These are phyloP conservation scores for Drepanosiphum platanoidis DNA, from an alignment of 2,888 invertebrate genomes.

Conservation along the genomic window DNA sequence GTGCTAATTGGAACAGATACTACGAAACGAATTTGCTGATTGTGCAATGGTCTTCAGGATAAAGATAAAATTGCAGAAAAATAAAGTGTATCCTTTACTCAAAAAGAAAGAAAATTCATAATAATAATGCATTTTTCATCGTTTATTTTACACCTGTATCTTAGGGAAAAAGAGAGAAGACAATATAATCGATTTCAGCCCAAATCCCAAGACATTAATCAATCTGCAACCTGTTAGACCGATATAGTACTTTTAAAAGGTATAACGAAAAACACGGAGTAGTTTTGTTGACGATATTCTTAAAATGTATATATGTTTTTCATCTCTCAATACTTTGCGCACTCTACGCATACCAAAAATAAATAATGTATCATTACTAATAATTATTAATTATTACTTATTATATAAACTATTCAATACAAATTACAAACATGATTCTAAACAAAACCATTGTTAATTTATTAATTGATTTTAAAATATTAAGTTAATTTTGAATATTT, in stretches of 20 bases:
- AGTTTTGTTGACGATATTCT: slow-evolving; percentile 24
- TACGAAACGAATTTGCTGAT: slow-evolving; percentile 54
- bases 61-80: slow-evolving; percentile 25
- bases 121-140: slow-evolving; percentile 41
- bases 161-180: neutral
- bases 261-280: neutral
- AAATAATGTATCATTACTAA: neutral
- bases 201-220: slow-evolving; percentile 49
- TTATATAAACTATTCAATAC: too few relatives aligned
- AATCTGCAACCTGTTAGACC: slow-evolving; percentile 56
- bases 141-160: slow-evolving; percentile 20
- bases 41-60: slow-evolving; percentile 39
- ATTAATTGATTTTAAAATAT: neutral
- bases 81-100: slow-evolving; percentile 23
- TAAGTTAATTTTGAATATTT: neutral
- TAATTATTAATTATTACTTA: too few relatives aligned
- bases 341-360: neutral
- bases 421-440: too few relatives aligned
- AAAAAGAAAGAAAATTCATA: slow-evolving; percentile 13
- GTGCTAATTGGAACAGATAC: slow-evolving; percentile 59
- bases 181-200: slow-evolving; percentile 37
- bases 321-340: neutral
- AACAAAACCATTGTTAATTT: neutral
- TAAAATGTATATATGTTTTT: slow-evolving; percentile 4
- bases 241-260: slow-evolving; percentile 37